Percentiles rank a stretch among this genome's conserved stretches.
Conservation (phyloP, 2,888 invertebrate species). For the Pocota personata region DNA sequence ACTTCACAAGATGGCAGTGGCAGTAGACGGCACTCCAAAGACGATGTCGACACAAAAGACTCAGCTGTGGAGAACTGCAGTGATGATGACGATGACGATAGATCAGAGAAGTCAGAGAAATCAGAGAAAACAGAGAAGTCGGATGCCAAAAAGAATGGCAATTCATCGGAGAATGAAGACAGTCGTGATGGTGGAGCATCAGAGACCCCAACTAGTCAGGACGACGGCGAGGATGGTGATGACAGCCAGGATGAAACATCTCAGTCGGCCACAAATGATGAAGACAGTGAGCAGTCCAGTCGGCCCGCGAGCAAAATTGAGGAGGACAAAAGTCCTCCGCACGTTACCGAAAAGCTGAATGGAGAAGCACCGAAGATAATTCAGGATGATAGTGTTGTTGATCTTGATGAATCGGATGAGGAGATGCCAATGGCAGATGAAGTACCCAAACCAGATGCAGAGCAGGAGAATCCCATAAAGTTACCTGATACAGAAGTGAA, state of each 20-base stretch:
- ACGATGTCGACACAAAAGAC: slow-evolving; percentile 70
- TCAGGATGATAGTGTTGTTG: slow-evolving; percentile 76
- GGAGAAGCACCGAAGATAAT: slow-evolving; percentile 75
- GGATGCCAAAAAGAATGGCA: slow-evolving; percentile 62
- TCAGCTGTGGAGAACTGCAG: slow-evolving; percentile 49
- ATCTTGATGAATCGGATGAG: slow-evolving; percentile 79
- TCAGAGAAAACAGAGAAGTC: slow-evolving; percentile 72
- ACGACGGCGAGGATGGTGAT: slow-evolving; percentile 64
- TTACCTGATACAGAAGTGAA: slow-evolving; percentile 11
- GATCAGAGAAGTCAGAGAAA: too few species aligned
- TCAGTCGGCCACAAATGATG: slow-evolving; percentile 69
- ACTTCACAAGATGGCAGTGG: slow-evolving; percentile 46
- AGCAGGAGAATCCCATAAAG: slow-evolving; percentile 28
- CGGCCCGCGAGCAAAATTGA: slow-evolving; percentile 69
- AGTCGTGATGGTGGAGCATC: slow-evolving; percentile 75
- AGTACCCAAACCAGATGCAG: slow-evolving; percentile 42
- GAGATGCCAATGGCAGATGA: slow-evolving; percentile 74
- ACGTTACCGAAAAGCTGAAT: slow-evolving; percentile 73
- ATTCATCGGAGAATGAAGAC: slow-evolving; percentile 61
- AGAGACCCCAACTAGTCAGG: slow-evolving; percentile 74
- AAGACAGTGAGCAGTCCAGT: slow-evolving; percentile 74
- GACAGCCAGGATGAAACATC: slow-evolving; percentile 60
- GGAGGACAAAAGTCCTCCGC: slow-evolving; percentile 29
- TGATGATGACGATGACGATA: slow-evolving; percentile 75
- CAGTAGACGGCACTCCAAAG: slow-evolving; percentile 42